Percentiles rank a stretch among this genome's conserved stretches.
Conservation (phyloP, 2,113 vertebrate species). For the Oceanites oceanicus region DNA sequence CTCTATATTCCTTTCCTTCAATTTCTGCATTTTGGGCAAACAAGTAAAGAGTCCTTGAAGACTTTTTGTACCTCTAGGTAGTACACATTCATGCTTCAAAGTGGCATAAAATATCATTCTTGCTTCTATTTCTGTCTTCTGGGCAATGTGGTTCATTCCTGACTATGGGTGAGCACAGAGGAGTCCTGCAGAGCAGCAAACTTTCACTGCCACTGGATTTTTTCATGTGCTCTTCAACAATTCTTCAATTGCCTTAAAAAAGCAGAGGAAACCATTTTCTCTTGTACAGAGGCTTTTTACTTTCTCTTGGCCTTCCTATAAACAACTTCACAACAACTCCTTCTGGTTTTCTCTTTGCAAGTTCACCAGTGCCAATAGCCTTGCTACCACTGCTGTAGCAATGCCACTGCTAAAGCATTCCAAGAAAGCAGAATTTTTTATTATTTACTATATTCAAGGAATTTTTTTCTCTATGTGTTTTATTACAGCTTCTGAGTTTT, state of each 20-base stretch:
- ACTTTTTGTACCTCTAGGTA: neutral
- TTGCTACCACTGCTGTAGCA: neutral
- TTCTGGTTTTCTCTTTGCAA: neutral
- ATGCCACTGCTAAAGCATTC: neutral
- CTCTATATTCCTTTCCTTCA: neutral
- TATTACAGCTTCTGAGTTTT: neutral
- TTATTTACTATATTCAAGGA: neutral
- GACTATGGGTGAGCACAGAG: neutral
- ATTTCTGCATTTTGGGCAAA: neutral
- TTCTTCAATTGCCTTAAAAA: neutral
- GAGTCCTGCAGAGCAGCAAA: neutral
- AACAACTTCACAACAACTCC: neutral
- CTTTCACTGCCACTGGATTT: neutral
- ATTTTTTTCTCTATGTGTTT: neutral
- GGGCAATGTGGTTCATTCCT: neutral
- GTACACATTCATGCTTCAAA: neutral
- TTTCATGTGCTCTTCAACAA: neutral
- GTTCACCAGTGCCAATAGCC: neutral
- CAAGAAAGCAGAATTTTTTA: neutral
- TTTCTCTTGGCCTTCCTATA: neutral
- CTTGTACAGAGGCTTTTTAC: neutral
- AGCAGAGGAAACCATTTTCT: neutral
- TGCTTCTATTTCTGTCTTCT: neutral
- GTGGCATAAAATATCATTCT: neutral
- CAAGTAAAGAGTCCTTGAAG: neutral